Conservation (phyloP, 2,797 vertebrate genomes). For the Neostethus bicornis region DNA sequence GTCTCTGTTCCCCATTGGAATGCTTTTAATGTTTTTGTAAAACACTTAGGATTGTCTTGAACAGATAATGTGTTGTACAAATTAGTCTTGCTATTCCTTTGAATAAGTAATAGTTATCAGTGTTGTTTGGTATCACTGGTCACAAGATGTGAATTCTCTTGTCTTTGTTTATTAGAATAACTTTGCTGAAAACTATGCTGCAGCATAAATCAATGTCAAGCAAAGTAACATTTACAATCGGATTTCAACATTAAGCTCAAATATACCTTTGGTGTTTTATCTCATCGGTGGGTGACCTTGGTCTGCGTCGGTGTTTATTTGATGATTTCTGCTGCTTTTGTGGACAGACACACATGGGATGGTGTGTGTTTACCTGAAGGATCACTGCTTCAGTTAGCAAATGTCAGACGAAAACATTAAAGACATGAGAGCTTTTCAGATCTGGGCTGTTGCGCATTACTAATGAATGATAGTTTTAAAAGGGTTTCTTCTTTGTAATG, state of each 20-base stretch:
- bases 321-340: not conserved
- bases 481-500: too few species aligned
- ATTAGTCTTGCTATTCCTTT: too few species aligned
- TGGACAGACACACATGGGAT: not conserved
- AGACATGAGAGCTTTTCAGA: constrained; percentile 1
- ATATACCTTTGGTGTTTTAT: constrained; percentile 1
- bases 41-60: too few species aligned
- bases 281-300: constrained; percentile 5
- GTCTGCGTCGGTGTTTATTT: not conserved
- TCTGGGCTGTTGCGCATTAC: constrained; percentile 18
- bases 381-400: constrained; percentile 3
- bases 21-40: too few species aligned
- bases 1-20: too few species aligned
- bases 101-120: too few species aligned
- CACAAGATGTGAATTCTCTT: too few species aligned
- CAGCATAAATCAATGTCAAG: not conserved
- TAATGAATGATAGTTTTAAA: too few species aligned
- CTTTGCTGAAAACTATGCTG: not conserved
- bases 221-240: not conserved
- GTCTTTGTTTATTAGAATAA: not conserved
- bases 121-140: too few species aligned
- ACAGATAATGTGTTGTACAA: too few species aligned
- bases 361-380: not conserved
- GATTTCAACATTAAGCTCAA: not conserved
- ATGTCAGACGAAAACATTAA: constrained; percentile 8